Evolutionary conservation across 2,113 vertebrate species (phyloP).

Genomic region (Rousettus leschenaultii): DNA sequence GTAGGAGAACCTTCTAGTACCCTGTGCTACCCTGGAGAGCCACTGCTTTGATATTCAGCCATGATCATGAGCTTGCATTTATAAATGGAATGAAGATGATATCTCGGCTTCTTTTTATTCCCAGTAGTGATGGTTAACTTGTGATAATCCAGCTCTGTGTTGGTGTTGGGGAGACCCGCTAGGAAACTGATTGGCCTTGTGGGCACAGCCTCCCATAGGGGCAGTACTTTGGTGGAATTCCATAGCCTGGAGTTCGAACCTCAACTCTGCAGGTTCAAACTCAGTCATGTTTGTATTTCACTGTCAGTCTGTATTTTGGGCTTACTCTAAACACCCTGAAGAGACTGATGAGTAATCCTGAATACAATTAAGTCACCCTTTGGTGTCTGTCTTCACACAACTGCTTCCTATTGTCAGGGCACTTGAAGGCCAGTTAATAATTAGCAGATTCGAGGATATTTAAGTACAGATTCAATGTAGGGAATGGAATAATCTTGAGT

Average conservation of each 20-base stretch:
- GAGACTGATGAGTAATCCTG: neutral
- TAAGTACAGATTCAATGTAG: neutral
- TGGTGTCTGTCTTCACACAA: neutral
- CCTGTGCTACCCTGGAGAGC: neutral
- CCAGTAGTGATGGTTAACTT: neutral
- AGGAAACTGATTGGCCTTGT: neutral
- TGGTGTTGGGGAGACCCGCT: neutral
- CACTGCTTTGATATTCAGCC: neutral
- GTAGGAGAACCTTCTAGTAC: neutral
- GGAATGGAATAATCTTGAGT: neutral
- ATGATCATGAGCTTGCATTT: neutral
- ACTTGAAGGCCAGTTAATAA: neutral
- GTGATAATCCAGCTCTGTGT: neutral
- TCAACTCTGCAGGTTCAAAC: neutral
- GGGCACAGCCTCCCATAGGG: neutral
- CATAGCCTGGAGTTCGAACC: neutral
- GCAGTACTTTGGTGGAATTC: neutral
- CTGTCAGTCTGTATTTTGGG: neutral
- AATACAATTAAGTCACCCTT: neutral
- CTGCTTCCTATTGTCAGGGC: neutral
- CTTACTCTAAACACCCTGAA: neutral
- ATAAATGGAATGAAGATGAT: neutral
- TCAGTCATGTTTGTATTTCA: neutral
- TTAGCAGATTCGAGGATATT: neutral
- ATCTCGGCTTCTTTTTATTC: neutral